Percentiles rank a stretch among this genome's conserved stretches.
Evolutionary conservation across 2,113 vertebrate genomes (phyloP).

Genomic region (Hemicordylus capensis): DNA sequence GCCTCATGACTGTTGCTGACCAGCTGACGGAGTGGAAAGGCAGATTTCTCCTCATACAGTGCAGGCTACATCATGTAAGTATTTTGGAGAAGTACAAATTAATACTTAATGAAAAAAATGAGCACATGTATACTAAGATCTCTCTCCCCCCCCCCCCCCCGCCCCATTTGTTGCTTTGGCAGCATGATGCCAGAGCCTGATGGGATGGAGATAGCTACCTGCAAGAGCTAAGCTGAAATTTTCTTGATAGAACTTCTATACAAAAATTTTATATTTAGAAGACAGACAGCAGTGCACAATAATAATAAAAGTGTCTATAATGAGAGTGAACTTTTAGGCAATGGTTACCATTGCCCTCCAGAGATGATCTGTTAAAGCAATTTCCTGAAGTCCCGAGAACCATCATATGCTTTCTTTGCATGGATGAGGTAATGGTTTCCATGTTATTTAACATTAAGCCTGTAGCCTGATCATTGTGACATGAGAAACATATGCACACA

Average conservation of each 20-base stretch:
- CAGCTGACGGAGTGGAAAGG: not conserved
- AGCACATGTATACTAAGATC: not conserved
- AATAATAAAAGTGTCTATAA: not conserved
- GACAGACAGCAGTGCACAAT: not conserved
- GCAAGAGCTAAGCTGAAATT: not conserved
- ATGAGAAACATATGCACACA: not conserved
- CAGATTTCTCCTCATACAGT: not conserved
- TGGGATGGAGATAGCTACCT: not conserved
- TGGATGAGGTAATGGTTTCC: not conserved
- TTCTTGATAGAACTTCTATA: not conserved
- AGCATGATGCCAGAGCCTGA: not conserved
- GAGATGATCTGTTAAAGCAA: not conserved
- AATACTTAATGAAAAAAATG: not conserved
- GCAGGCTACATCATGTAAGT: not conserved
- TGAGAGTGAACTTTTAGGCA: not conserved
- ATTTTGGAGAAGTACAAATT: not conserved
- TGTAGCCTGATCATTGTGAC: not conserved
- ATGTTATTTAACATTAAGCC: not conserved
- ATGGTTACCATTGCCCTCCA: not conserved
- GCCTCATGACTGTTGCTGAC: not conserved
- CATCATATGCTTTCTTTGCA: not conserved
- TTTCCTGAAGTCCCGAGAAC: not conserved
- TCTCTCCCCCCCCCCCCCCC: not conserved
- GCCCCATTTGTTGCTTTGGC: not conserved
- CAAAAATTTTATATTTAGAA: not conserved